Evolutionary conservation across 2,888 invertebrate species (phyloP), one percentile per base, ranked within the genome.

Genomic region (Netelia inedita): DNA sequence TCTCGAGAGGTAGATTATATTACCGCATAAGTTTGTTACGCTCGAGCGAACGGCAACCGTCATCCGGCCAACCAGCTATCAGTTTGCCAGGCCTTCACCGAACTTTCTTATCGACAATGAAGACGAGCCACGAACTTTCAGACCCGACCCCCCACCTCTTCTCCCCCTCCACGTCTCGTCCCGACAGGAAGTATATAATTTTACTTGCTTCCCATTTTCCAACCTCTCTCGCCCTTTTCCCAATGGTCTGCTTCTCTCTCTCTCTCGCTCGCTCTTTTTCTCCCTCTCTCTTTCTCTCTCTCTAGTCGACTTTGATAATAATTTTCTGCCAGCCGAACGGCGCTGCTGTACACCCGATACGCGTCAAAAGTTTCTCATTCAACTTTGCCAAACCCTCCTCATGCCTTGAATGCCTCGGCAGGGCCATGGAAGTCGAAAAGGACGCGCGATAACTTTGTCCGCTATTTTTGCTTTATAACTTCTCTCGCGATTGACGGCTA

Each of bases 101-200:
- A 85, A 81, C 82, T 85, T 85, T 74, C 74, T 59, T 75, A 71
- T 79, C 85, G 78, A 82, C 79, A 71, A 61, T 72, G 71, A 71
- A 82, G 79, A 85, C 65, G 23, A 81, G 69, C 57, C 50, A 53
- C 41, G 23, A 82, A 85, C 71, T 74, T 85, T n/a, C 19, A 59
- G 53, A 66, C 53, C 53, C 19, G 28, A 28, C 14, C 55, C 41
- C 11, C 55, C 3, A 28, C 28, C 28, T 28, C 28, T 28, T 6
- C 10, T 57, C 19, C 19, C 68, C 28, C 5, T 28, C 28, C 5
- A 28, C 28, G 5, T 28, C 28, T 5, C 5, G 28, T 28, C 28
- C 28, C 57, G n/a, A 53, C 78, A 28, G 73, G 59, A 79, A 79
- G 74, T 79, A 79, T 74, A 79, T 73, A 81, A 82, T 85, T 79